Evolutionary conservation across 2,888 invertebrate genomes (phyloP).

Genomic region (Cremastinae sp.): DNA sequence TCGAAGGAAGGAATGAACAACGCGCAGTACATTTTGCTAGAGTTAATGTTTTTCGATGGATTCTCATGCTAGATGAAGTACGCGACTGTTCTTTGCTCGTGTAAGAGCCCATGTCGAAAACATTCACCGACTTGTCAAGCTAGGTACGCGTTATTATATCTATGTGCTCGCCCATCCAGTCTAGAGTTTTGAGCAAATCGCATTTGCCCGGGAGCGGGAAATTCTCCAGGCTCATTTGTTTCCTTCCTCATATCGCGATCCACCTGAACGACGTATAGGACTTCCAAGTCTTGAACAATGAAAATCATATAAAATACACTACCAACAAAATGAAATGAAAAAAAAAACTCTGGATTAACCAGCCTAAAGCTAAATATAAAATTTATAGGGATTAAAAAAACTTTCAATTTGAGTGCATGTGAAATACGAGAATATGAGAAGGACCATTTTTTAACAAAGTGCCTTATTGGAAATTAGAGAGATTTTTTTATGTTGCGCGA

Average conservation of each 20-base stretch:
- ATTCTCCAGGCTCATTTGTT: slow-evolving; percentile 53
- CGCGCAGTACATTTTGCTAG: background rate
- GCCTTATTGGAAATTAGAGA: no score
- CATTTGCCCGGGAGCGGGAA: slow-evolving; percentile 43
- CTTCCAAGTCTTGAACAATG: background rate
- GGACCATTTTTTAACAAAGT: no score
- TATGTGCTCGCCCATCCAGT: slow-evolving; percentile 19
- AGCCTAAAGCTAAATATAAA: no score
- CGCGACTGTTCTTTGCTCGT: background rate
- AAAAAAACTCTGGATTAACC: no score
- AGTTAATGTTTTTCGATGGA: background rate
- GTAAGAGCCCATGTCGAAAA: slow-evolving; percentile 7
- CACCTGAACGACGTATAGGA: slow-evolving; percentile 23
- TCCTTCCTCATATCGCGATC: slow-evolving; percentile 39
- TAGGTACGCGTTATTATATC: background rate
- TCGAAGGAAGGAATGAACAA: background rate
- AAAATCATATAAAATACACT: no score
- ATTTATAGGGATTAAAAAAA: no score
- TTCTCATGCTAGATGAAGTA: background rate
- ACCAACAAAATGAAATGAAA: no score
- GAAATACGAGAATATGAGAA: no score
- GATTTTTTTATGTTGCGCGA: no score
- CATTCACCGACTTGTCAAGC: slow-evolving; percentile 12
- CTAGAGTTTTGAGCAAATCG: slow-evolving; percentile 29
- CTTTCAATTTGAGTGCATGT: no score